A percentile compares a stretch with the other conserved stretches of the same genome.
phyloP scores from a whole-genome alignment of 2,113 vertebrate species.

The Eurystomus gularis region DNA sequence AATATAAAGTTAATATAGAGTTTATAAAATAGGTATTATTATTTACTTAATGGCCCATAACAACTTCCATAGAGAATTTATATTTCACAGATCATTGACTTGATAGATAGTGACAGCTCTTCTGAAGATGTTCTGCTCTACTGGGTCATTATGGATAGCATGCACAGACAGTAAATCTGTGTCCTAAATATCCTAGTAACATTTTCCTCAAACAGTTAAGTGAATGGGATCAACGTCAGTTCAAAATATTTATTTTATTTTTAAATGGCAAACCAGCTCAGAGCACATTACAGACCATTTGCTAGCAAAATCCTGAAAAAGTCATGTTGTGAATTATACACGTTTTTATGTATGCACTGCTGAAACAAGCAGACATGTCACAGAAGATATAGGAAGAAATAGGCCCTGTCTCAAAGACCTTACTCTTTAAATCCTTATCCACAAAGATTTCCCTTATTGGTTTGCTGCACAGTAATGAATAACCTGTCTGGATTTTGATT shows the following conservation, averaged over 20 bases:
- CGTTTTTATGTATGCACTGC: not conserved
- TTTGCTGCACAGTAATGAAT: not conserved
- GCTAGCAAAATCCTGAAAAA: not conserved
- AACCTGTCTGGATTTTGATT: not conserved
- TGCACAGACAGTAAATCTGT: conserved; percentile 44
- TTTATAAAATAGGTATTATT: conserved; percentile 72
- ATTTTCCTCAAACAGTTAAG: conserved; percentile 15
- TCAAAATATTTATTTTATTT: conserved; percentile 21
- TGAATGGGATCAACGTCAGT: not conserved
- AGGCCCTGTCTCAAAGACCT: not conserved
- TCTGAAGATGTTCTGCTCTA: conserved; percentile 71
- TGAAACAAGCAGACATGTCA: not conserved
- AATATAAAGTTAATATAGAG: conserved; percentile 48
- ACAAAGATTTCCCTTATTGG: not conserved
- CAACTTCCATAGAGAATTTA: conserved; percentile 61
- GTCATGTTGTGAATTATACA: not conserved
- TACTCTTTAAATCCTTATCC: not conserved
- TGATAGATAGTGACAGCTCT: conserved; percentile 71
- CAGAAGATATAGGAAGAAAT: not conserved
- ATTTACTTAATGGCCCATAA: conserved; percentile 69
- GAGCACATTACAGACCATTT: not conserved
- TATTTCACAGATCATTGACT: conserved; percentile 65
- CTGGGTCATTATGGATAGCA: conserved; percentile 53
- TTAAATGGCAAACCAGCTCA: not conserved
- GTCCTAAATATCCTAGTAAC: conserved; percentile 38